A percentile compares a stretch with the other conserved stretches of the same genome.
Evolutionary conservation across 2,113 vertebrate genomes (phyloP).

Genomic region (Butastur rufipennis): DNA sequence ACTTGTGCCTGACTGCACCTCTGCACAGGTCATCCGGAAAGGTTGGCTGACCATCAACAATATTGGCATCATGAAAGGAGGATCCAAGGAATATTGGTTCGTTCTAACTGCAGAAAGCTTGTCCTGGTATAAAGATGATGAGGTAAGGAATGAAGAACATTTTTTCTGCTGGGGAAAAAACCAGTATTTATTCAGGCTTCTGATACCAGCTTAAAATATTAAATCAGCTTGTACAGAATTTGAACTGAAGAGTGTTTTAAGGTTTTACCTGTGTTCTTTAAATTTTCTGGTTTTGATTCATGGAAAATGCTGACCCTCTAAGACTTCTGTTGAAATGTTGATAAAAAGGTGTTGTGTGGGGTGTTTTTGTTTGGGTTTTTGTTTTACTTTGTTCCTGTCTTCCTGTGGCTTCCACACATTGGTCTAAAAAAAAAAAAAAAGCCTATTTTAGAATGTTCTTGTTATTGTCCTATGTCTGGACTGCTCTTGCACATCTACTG

Average conservation of each 20-base stretch:
- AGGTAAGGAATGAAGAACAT: constrained; percentile 74
- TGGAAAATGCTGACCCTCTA: background rate
- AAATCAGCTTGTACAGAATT: background rate
- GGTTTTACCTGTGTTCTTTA: background rate
- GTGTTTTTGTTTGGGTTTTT: background rate
- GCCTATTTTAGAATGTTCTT: background rate
- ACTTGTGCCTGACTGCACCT: constrained; percentile 44
- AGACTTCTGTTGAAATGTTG: background rate
- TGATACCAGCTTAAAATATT: background rate
- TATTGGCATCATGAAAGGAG: constrained; percentile 98
- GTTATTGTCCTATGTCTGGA: background rate
- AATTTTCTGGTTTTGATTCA: background rate
- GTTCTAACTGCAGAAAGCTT: constrained; percentile 92
- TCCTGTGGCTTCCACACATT: background rate
- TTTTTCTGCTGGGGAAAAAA: background rate
- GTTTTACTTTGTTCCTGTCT: background rate
- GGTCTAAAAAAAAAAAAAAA: background rate
- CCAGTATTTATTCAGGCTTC: background rate
- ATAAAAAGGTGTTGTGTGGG: background rate
- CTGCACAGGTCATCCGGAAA: constrained; percentile 86
- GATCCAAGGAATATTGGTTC: constrained; percentile 99
- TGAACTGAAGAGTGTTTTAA: background rate
- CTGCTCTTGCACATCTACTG: background rate
- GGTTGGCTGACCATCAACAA: constrained; percentile 95
- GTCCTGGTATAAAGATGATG: constrained; percentile 99